Conservation (phyloP, 2,797 vertebrate species). For the Spinibarbus caldwelli region DNA sequence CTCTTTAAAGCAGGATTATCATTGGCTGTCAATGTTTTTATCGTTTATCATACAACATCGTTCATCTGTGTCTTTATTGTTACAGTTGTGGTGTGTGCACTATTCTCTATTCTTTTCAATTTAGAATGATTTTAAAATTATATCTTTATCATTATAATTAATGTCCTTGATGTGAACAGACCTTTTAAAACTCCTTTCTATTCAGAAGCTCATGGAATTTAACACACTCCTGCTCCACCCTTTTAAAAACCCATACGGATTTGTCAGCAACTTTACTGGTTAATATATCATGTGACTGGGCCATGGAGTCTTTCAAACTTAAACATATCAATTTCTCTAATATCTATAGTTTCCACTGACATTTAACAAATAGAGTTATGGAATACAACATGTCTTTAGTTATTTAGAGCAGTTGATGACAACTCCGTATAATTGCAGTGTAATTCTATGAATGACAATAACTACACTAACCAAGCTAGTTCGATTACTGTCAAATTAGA, state of each 20-base stretch:
- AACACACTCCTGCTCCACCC: constrained; percentile 36
- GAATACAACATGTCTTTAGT: background rate
- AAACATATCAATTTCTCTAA: background rate
- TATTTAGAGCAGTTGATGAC: background rate
- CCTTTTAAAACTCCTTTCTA: background rate
- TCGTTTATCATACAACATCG: no score
- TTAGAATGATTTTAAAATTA: no score
- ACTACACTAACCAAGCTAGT: background rate
- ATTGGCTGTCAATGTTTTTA: background rate
- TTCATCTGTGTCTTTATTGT: background rate
- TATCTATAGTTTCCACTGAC: background rate
- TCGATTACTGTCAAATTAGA: background rate
- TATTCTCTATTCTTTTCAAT: no score
- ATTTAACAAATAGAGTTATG: background rate
- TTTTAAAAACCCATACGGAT: background rate
- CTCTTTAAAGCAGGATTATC: no score
- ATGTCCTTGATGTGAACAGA: background rate
- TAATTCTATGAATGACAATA: background rate
- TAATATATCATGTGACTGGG: constrained; percentile 12
- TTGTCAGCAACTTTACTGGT: constrained; percentile 20
- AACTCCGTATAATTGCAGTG: background rate
- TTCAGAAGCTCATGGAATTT: background rate
- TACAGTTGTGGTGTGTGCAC: background rate
- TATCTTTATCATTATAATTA: background rate
- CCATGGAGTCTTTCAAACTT: background rate